Evolutionary conservation across 2,797 vertebrate genomes (phyloP), one percentile per base, ranked within the genome.

Genomic region (Tiaroga cobitis): DNA sequence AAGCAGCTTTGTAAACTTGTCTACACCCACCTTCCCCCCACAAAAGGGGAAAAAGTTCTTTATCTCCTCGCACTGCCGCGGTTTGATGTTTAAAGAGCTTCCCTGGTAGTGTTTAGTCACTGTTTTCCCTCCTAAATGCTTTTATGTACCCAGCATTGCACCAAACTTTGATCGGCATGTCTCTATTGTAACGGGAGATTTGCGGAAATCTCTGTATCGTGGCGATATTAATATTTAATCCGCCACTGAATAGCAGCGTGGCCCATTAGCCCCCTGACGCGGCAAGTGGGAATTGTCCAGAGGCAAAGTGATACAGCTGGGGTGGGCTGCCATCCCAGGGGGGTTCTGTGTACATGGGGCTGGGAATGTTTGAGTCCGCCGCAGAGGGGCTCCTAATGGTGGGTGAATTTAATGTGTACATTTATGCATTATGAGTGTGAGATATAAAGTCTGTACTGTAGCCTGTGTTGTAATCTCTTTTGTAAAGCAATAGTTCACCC

Each of bases 171-270:
- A 95, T 95, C 94, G 92, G 94, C 93, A 90, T 90, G 91, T 93
- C 92, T 94, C 93, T 90, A 93, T 95, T 95, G 94, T 95, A 95
- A 95, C 92, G 89, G 90, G 94, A 95, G 95, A 95, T 94, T 93
- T 92, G 89, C 91, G 88, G 93, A 95, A 95, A 96, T 96, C 94
- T 95, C 93, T 94, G 94, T 94, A 95, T 95, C 90, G 90, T 94
- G 92, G 92, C 90, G 29, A 93, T 94, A 95, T 96, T 95, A 96
- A 96, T 96, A 96, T 96, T 96, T 96, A 95, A 96, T 96, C 94
- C 92, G 89, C 93, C 90, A 91, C 95, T 94, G 94, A 96, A 96
- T 94, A 94, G 95, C 93, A 90, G 92, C 90, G 83, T 72, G 93
- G 93, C 93, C 95, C 95, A 96, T 96, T 96, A 96, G 94, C 93